Evolutionary conservation across 2,888 invertebrate genomes (phyloP).

Genomic region (Norana najaformis): DNA sequence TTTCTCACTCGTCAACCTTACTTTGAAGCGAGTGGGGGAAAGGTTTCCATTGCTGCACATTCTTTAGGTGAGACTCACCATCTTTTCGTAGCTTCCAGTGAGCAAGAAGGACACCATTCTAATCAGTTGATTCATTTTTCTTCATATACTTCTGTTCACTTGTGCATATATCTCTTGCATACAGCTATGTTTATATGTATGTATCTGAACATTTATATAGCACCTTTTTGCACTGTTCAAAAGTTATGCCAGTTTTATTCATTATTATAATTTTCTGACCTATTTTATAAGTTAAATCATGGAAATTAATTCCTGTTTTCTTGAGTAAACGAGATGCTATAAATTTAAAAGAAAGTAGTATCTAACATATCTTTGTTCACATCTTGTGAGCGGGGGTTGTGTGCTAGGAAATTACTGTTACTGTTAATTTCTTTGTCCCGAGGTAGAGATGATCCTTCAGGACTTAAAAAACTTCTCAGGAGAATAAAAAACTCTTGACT

Average conservation of each 20-base stretch:
- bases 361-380: background rate
- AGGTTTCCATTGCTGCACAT: constrained; percentile 72
- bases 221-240: too few relatives aligned
- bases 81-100: background rate
- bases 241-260: background rate
- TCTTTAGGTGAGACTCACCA: constrained; percentile 66
- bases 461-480: too few relatives aligned
- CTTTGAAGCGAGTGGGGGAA: constrained; percentile 68
- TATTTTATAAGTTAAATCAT: background rate
- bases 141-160: background rate
- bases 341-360: background rate
- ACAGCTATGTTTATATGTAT: background rate
- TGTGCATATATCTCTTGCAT: background rate
- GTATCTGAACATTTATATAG: background rate
- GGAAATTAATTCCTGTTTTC: background rate
- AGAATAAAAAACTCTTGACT: too few relatives aligned
- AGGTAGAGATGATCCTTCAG: too few relatives aligned
- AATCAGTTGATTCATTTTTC: background rate
- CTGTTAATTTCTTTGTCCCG: constrained; percentile 13
- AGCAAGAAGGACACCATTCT: background rate
- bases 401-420: background rate
- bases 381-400: background rate
- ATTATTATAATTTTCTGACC: background rate
- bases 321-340: background rate
- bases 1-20: constrained; percentile 72